phyloP scores from a whole-genome alignment of 2,797 vertebrate species.

The Acipenser ruthenus region DNA sequence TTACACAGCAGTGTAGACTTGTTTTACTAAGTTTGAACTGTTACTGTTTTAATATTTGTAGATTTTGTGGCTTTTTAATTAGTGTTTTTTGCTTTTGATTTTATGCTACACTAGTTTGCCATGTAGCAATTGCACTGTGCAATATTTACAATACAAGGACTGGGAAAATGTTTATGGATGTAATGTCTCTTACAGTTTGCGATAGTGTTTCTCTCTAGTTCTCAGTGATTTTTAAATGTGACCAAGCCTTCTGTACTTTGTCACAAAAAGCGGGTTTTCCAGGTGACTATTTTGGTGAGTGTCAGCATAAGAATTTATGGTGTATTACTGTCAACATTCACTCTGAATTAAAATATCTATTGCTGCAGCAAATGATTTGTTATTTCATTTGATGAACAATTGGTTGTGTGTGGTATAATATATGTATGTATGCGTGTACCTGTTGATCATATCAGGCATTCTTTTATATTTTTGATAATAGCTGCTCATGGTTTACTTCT shows the following conservation, averaged over 20 bases:
- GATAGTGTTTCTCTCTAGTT: slow-evolving; percentile 99
- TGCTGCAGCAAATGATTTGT: slow-evolving; percentile 65
- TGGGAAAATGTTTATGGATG: slow-evolving; percentile 97
- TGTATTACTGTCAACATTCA: slow-evolving; percentile 99
- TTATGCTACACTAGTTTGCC: slow-evolving; percentile 98
- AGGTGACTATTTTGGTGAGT: slow-evolving; percentile 99
- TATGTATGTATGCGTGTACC: too few species aligned
- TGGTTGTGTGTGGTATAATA: background rate
- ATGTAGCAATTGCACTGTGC: slow-evolving; percentile 99
- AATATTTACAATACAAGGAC: slow-evolving; percentile 99
- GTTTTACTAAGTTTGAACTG: slow-evolving; percentile 79
- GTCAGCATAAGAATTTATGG: slow-evolving; percentile 99
- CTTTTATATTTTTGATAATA: too few species aligned
- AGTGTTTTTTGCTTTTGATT: slow-evolving; percentile 74
- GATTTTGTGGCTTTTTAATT: slow-evolving; percentile 65
- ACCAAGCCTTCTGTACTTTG: slow-evolving; percentile 99
- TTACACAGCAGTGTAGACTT: slow-evolving; percentile 74
- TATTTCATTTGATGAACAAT: slow-evolving; percentile 28
- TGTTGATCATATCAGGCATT: too few species aligned
- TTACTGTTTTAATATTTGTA: slow-evolving; percentile 88
- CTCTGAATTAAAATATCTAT: slow-evolving; percentile 99
- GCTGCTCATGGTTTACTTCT: too few species aligned
- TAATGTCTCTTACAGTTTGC: slow-evolving; percentile 99
- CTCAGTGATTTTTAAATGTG: slow-evolving; percentile 99
- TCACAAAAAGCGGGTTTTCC: slow-evolving; percentile 99